Evolutionary conservation across 2,888 invertebrate genomes (phyloP).

Genomic region (Trissolcus japonicus): DNA sequence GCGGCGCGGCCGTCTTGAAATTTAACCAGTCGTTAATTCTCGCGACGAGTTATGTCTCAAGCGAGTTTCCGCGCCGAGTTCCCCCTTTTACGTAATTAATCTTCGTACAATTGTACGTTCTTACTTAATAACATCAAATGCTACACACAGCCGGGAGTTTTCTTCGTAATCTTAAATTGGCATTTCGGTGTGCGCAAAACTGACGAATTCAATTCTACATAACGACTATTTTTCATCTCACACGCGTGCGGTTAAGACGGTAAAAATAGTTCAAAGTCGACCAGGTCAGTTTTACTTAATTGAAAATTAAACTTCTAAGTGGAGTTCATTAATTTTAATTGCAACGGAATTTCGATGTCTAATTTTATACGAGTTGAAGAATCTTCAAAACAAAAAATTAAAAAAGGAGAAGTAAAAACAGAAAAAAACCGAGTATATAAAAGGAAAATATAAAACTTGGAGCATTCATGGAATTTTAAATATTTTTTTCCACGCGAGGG

Average conservation of each 20-base stretch:
- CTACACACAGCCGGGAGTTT: constrained; percentile 36
- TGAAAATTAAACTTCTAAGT: too few relatives aligned
- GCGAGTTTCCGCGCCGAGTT: constrained; percentile 44
- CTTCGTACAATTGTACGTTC: constrained; percentile 52
- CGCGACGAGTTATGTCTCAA: constrained; percentile 45
- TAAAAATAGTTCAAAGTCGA: constrained; percentile 10
- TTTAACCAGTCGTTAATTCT: constrained; percentile 52
- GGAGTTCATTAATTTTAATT: too few relatives aligned
- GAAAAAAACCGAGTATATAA: too few relatives aligned
- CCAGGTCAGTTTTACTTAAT: too few relatives aligned
- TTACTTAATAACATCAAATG: constrained; percentile 54
- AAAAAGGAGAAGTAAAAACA: not conserved
- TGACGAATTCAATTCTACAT: constrained; percentile 24
- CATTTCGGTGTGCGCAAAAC: constrained; percentile 25
- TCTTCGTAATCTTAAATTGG: constrained; percentile 48
- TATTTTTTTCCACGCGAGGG: constrained; percentile 11
- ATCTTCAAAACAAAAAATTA: not conserved
- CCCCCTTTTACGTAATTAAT: constrained; percentile 55
- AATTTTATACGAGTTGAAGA: too few relatives aligned
- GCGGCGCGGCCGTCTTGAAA: constrained; percentile 30
- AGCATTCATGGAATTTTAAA: too few relatives aligned
- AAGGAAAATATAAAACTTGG: too few relatives aligned
- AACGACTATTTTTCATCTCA: not conserved
- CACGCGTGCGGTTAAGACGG: not conserved
- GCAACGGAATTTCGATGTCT: not conserved